Percentiles rank a stretch among this genome's conserved stretches.
phyloP scores from a whole-genome alignment of 1,140 invertebrate genomes.

The Platorchestia sp. region DNA sequence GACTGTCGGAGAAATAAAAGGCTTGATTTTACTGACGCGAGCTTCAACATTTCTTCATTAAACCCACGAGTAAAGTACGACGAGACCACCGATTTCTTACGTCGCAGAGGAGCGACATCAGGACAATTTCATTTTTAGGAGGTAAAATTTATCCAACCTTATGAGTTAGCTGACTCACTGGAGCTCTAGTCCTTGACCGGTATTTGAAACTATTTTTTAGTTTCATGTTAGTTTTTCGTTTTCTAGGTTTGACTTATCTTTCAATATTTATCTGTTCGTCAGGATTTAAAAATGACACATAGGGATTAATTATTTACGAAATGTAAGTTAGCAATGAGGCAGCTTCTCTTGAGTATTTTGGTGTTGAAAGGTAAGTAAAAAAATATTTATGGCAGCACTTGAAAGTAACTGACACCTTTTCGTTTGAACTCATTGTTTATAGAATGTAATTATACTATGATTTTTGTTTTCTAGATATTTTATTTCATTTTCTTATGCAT shows the following conservation, averaged over 20 bases:
- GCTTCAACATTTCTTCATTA: background rate
- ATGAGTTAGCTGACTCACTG: too few species aligned
- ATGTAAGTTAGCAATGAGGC: background rate
- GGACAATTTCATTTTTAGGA: background rate
- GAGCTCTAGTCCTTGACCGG: background rate
- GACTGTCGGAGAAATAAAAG: background rate
- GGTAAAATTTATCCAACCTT: too few species aligned
- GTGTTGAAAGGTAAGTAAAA: background rate
- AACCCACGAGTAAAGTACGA: background rate
- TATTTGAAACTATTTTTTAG: background rate
- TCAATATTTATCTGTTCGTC: background rate
- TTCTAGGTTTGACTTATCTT: background rate
- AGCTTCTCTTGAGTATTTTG: background rate
- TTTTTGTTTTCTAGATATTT: too few species aligned
- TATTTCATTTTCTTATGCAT: too few species aligned
- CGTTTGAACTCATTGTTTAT: too few species aligned
- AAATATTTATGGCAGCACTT: background rate
- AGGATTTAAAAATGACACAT: too few species aligned
- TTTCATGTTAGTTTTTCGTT: background rate
- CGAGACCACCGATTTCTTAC: too few species aligned
- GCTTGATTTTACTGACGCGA: background rate
- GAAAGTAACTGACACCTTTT: too few species aligned
- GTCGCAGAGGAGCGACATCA: too few species aligned
- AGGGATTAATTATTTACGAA: background rate
- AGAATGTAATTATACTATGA: too few species aligned